Evolutionary conservation across 2,113 vertebrate species (phyloP).

Genomic region (Chaetura pelagica): DNA sequence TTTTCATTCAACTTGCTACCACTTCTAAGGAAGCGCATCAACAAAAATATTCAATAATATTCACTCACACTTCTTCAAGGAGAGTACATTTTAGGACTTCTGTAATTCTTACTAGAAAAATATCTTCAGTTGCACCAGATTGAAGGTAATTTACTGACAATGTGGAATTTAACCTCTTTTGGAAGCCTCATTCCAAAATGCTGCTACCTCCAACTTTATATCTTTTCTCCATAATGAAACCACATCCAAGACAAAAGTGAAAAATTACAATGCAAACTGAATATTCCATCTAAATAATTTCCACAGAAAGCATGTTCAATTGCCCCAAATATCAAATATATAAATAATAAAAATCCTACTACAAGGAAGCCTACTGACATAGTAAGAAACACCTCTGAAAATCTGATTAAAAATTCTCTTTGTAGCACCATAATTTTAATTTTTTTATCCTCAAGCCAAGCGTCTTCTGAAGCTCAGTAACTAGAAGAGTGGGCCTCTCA

Average conservation of each 20-base stretch:
- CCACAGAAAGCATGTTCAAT: neutral
- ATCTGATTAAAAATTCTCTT: neutral
- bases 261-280: neutral
- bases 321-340: neutral
- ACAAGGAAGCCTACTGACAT: neutral
- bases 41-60: neutral
- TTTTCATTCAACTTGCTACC: neutral
- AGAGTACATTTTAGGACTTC: neutral
- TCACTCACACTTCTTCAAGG: neutral
- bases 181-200: neutral
- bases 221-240: neutral
- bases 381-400: neutral
- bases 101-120: neutral
- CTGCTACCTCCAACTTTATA: neutral
- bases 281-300: neutral
- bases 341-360: neutral
- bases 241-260: neutral
- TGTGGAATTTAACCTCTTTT: neutral
- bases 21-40: neutral
- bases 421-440: neutral
- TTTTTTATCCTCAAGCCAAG: neutral
- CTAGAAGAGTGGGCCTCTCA: neutral
- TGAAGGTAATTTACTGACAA: neutral
- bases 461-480: neutral
- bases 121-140: neutral